Evolutionary conservation across 2,888 invertebrate species (phyloP).

Genomic region (Listrodromus nycthemerus): DNA sequence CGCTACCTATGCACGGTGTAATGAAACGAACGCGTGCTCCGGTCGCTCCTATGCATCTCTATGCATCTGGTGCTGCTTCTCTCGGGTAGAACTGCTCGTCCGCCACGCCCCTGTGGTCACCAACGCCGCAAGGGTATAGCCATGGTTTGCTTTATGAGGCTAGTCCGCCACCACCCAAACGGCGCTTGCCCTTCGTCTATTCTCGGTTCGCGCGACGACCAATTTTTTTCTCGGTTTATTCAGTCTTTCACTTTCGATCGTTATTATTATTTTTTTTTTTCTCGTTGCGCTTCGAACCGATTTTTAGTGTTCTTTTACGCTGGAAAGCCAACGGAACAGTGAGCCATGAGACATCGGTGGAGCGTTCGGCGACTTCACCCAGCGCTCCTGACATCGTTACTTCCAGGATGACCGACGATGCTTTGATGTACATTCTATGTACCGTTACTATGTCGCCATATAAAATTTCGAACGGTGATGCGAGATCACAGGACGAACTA

Average conservation of each 20-base stretch:
- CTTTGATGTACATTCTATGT: neutral
- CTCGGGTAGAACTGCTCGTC: conserved; percentile 20
- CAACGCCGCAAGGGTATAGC: neutral
- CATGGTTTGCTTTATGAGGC: conserved; percentile 59
- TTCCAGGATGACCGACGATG: conserved; percentile 30
- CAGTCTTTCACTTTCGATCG: neutral
- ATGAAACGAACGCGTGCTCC: conserved; percentile 50
- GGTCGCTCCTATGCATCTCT: neutral
- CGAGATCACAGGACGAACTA: conserved; percentile 11
- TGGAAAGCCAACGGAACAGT: neutral
- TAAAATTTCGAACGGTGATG: conserved; percentile 44
- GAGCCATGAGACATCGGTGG: neutral
- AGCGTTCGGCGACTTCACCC: neutral
- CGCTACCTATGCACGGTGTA: conserved; percentile 37
- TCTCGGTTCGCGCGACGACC: neutral
- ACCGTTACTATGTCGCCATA: conserved; percentile 9
- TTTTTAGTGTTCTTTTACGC: conserved; percentile 30
- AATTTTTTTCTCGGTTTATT: neutral
- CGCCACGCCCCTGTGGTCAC: conserved; percentile 50
- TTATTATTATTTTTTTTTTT: neutral
- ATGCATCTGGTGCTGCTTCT: conserved; percentile 4
- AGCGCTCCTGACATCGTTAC: conserved; percentile 26
- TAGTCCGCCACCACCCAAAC: neutral
- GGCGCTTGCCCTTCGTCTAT: conserved; percentile 6
- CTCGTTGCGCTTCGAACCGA: neutral